Percentiles rank a stretch among this genome's conserved stretches.
phyloP scores from a whole-genome alignment of 2,797 vertebrate genomes.

The Coreius guichenoti region DNA sequence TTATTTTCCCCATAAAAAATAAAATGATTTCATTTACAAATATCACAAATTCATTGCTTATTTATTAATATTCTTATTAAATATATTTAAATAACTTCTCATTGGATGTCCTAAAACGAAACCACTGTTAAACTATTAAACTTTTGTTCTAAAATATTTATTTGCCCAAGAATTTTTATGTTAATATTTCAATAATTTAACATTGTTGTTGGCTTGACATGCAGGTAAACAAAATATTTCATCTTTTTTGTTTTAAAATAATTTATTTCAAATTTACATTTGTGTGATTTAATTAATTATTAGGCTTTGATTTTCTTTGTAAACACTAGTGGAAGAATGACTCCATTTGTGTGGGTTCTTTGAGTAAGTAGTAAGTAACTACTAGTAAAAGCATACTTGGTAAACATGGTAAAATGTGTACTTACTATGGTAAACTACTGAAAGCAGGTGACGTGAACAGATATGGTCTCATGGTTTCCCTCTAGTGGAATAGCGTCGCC shows the following conservation, averaged over 20 bases:
- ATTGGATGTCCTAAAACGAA: neutral
- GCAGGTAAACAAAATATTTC: no score
- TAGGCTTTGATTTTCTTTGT: neutral
- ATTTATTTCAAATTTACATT: neutral
- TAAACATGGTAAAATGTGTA: neutral
- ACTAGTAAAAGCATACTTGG: neutral
- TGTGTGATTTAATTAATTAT: neutral
- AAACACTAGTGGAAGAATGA: neutral
- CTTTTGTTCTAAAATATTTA: neutral
- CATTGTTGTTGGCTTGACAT: neutral
- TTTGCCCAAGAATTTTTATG: neutral
- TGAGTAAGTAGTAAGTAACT: neutral
- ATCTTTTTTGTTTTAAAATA: neutral
- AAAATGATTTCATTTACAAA: neutral
- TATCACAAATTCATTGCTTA: neutral
- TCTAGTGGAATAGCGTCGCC: slow-evolving; percentile 72
- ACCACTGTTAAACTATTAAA: neutral
- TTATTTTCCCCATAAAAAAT: neutral
- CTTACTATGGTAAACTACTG: neutral
- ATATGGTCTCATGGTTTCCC: slow-evolving; percentile 65
- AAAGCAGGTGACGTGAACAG: neutral
- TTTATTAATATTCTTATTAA: neutral
- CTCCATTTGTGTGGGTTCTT: neutral
- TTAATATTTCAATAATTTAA: neutral
- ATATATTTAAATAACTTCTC: neutral